These are phyloP conservation scores for Thymelicus sylvestris DNA, from an alignment of 2,888 invertebrate species.

Conservation along the genomic window DNA sequence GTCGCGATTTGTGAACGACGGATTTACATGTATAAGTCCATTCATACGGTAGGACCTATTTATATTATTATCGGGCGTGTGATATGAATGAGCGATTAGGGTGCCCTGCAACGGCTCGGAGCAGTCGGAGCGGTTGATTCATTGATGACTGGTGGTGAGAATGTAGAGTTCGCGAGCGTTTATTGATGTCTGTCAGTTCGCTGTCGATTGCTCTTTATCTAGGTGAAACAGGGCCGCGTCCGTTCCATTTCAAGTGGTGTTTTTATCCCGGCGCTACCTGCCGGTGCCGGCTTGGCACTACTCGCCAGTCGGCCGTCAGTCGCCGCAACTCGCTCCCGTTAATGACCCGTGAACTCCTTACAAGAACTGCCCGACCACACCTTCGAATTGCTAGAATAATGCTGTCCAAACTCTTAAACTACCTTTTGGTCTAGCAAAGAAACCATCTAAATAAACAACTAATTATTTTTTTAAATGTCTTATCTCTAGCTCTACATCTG, in stretches of 20 bases:
- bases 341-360: constrained; percentile 56
- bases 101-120: constrained; percentile 54
- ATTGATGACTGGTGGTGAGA: constrained; percentile 48
- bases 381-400: constrained; percentile 49
- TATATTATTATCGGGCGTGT: constrained; percentile 77
- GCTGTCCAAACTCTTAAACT: no score
- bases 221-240: constrained; percentile 72
- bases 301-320: constrained; percentile 38
- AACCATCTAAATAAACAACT: no score
- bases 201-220: constrained; percentile 66
- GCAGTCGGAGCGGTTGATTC: constrained; percentile 59
- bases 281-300: constrained; percentile 48
- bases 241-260: constrained; percentile 79
- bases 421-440: no score
- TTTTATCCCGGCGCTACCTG: constrained; percentile 82
- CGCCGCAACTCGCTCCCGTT: constrained; percentile 48
- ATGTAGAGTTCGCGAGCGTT: constrained; percentile 36
- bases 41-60: constrained; percentile 77
- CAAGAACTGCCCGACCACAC: constrained; percentile 49
- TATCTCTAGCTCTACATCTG: not conserved
- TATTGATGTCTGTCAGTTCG: constrained; percentile 51
- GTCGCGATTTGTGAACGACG: constrained; percentile 82
- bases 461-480: not conserved
- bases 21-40: constrained; percentile 83
- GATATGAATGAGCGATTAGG: constrained; percentile 76